Base-by-base conservation (phyloP, 2,888 invertebrate species). In the Liodrosophila aerea region DNA sequence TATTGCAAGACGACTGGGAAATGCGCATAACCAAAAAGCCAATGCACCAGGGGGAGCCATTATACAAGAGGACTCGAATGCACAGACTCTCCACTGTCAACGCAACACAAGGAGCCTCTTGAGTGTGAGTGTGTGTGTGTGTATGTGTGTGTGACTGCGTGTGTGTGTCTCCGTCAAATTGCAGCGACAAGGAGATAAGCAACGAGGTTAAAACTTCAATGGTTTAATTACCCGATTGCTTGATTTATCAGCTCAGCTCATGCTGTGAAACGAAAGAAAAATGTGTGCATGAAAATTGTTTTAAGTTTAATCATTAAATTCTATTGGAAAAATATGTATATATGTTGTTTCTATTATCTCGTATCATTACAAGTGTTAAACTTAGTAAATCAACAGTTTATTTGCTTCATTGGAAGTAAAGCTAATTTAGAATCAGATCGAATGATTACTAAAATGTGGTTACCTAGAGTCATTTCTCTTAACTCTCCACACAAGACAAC, bases 181-280 rank as follows among this genome's bases (percentile, higher is more conserved):
- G 44, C 59, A 53, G 33, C 40, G 15, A 13, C 43, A 70, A 47
- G 60, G 66, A 54, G 50, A 22, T 53, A 51, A 51, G 44, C 40
- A 49, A 40, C 16, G 34, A 33, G 62, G 34, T 45, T 53, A 56
- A 63, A 52, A 52, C 33, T 52, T 45, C 52, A 62, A 60, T 68
- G 52, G 64, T 57, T 44, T 71, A 77, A 77, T 57, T 54, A 40
- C 61, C 78, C 8, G 15, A n/a, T 41, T 22, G 27, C 44, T 47
- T 59, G 44, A 59, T 59, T 54, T 56, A 56, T 68, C 67, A 56
- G n/a, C n/a, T n/a, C n/a, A n/a, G n/a, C n/a, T n/a, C n/a, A n/a
- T n/a, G n/a, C n/a, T n/a, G n/a, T n/a, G n/a, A n/a, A n/a, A n/a
- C n/a, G n/a, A n/a, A n/a, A n/a, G n/a, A n/a, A n/a, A n/a, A n/a